phyloP scores from a whole-genome alignment of 2,113 vertebrate species.

The Dipodomys merriami region DNA sequence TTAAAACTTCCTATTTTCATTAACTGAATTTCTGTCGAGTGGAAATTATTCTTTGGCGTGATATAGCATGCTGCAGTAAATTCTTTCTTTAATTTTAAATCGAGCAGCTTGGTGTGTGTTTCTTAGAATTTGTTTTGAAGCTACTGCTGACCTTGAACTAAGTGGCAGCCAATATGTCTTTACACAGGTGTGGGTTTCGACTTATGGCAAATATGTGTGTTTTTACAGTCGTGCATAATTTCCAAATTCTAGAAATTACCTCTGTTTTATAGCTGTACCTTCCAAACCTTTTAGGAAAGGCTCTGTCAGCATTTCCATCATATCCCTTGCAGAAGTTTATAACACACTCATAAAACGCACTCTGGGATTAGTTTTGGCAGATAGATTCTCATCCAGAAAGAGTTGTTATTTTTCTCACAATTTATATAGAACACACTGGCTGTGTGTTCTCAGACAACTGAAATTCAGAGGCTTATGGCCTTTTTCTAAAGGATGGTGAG shows the following conservation, averaged over 20 bases:
- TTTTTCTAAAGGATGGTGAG: neutral
- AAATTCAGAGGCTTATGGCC: neutral
- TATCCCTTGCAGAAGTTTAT: slow-evolving; percentile 62
- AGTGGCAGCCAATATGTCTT: neutral
- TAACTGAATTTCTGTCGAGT: slow-evolving; percentile 41
- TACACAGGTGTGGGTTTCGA: slow-evolving; percentile 45
- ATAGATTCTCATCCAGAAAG: slow-evolving; percentile 61
- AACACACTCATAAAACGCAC: slow-evolving; percentile 57
- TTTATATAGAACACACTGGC: neutral
- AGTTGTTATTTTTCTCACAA: slow-evolving; percentile 29
- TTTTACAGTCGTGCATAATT: slow-evolving; percentile 69
- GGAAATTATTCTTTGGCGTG: slow-evolving; percentile 40
- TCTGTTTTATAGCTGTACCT: slow-evolving; percentile 61
- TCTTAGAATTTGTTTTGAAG: slow-evolving; percentile 67
- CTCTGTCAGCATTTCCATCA: slow-evolving; percentile 61
- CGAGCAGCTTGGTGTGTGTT: slow-evolving; percentile 61
- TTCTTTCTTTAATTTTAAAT: slow-evolving; percentile 63
- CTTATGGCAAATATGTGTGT: slow-evolving; percentile 72
- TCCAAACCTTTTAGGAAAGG: slow-evolving; percentile 41
- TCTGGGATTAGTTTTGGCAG: slow-evolving; percentile 60
- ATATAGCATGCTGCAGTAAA: slow-evolving; percentile 41
- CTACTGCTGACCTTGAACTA: slow-evolving; percentile 63
- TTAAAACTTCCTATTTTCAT: neutral
- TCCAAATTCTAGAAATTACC: slow-evolving; percentile 70
- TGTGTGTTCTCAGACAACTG: slow-evolving; percentile 9